Percentiles rank a stretch among this genome's conserved stretches.
These are phyloP conservation scores for Cancer borealis DNA, from an alignment of 2,888 invertebrate species.

Conservation along the genomic window DNA sequence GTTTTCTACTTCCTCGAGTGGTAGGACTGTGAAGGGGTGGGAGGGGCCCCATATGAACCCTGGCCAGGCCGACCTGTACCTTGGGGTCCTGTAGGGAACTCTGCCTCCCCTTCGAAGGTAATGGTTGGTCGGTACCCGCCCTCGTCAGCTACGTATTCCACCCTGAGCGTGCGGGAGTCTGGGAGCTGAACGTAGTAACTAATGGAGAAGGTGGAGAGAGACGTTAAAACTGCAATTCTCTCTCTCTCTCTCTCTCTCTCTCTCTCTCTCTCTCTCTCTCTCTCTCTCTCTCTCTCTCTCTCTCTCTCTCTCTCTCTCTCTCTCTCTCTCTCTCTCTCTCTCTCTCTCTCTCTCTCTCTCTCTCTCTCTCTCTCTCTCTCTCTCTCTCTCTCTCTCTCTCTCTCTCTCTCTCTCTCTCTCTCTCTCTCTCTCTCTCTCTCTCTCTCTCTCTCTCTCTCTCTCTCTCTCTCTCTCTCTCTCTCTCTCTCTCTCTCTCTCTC, in stretches of 20 bases:
- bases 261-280: neutral
- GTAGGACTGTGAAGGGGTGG: neutral
- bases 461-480: neutral
- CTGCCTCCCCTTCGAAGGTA: constrained; percentile 62
- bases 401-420: no score
- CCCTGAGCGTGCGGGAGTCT: constrained; percentile 53
- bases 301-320: no score
- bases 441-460: no score
- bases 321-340: neutral
- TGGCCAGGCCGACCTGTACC: neutral
- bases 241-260: neutral
- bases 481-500: neutral
- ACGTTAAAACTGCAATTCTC: neutral
- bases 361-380: no score
- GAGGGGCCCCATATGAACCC: neutral
- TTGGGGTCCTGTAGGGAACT: constrained; percentile 43
- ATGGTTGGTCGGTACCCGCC: constrained; percentile 58
- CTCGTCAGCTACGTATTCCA: constrained; percentile 57
- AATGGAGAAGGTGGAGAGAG: neutral
- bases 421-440: no score
- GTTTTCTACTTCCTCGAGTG: constrained; percentile 27
- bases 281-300: neutral
- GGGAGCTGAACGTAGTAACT: constrained; percentile 65
- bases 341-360: no score
- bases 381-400: no score